Evolutionary conservation across 2,797 vertebrate species (phyloP).

Genomic region (Tympanoctomys barrerae): DNA sequence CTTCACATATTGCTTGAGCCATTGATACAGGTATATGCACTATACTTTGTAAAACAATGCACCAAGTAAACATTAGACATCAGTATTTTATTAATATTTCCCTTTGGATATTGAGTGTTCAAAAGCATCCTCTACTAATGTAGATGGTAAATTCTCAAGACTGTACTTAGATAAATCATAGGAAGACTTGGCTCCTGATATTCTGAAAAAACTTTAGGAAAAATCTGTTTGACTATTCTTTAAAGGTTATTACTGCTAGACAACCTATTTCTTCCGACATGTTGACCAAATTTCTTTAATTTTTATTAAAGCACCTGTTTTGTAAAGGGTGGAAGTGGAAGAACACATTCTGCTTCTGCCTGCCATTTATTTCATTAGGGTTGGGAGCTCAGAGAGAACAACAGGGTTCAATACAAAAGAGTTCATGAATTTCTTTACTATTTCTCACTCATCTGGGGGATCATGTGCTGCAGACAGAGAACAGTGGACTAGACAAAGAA

Average conservation of each 20-base stretch:
- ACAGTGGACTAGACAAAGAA: not conserved
- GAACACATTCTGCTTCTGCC: not conserved
- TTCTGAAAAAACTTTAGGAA: conserved; percentile 51
- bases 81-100: conserved; percentile 31
- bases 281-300: conserved; percentile 12
- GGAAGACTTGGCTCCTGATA: conserved; percentile 10
- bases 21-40: not conserved
- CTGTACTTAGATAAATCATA: conserved; percentile 37
- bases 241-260: conserved; percentile 62
- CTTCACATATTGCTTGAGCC: not conserved
- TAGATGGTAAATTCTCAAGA: conserved; percentile 3
- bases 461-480: not conserved
- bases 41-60: not conserved
- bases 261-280: conserved; percentile 3
- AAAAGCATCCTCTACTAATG: not conserved
- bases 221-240: conserved; percentile 54
- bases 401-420: not conserved
- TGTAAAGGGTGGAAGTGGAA: not conserved
- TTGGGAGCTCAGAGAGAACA: not conserved
- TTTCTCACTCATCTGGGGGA: not conserved
- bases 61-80: not conserved
- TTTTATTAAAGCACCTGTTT: conserved; percentile 20
- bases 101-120: not conserved
- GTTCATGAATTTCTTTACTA: not conserved
- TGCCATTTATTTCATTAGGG: not conserved